Conservation (phyloP, 2,888 invertebrate genomes). For the Saturnia japonica region DNA sequence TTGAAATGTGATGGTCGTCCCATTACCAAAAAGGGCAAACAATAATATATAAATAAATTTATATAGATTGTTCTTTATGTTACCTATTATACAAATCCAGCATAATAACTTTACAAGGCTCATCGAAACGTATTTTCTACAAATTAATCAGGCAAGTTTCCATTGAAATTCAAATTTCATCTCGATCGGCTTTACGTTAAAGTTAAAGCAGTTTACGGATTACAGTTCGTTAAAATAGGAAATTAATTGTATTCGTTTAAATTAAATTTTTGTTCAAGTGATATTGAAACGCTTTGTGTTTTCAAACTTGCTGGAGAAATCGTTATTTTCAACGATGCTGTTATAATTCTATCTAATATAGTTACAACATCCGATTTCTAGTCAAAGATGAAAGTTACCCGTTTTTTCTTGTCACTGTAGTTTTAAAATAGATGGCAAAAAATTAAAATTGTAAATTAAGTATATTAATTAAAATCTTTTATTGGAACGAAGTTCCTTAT, state of each 20-base stretch:
- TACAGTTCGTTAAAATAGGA: not conserved
- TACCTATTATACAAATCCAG: not conserved
- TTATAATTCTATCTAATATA: not conserved
- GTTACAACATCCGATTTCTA: not conserved
- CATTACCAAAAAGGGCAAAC: not conserved
- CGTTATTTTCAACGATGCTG: not conserved
- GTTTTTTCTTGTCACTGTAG: too few species aligned
- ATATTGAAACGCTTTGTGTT: not conserved
- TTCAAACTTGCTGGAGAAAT: not conserved
- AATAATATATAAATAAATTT: not conserved
- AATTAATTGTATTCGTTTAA: not conserved
- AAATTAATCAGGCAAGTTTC: not conserved
- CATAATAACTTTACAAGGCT: not conserved
- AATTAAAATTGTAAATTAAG: too few species aligned
- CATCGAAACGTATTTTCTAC: not conserved
- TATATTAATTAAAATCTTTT: too few species aligned
- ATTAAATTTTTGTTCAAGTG: not conserved
- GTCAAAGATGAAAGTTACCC: not conserved
- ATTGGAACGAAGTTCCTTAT: too few species aligned
- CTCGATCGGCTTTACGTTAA: not conserved
- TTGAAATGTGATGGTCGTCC: not conserved
- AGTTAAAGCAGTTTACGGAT: not conserved
- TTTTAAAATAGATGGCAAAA: not conserved
- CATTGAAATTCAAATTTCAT: not conserved
- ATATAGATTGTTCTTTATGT: not conserved